Base-by-base conservation (phyloP, 2,888 invertebrate genomes). In the Cloeon dipterum region DNA sequence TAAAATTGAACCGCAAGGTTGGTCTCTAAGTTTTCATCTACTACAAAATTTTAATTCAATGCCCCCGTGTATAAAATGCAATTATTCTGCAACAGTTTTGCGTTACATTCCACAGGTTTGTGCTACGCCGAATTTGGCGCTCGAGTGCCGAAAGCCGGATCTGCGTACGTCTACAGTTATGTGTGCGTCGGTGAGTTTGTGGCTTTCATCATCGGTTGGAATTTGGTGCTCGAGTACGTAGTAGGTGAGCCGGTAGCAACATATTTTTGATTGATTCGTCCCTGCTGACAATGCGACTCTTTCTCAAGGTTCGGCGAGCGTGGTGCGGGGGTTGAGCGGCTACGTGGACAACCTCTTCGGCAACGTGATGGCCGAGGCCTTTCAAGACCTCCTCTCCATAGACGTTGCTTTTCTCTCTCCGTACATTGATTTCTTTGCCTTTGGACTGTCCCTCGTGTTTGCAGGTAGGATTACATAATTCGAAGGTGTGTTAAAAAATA, bases 61-160 rank as follows among this genome's bases (percentile, higher is more conserved):
- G n/a, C n/a, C n/a, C n/a, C n/a, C n/a, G n/a, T n/a, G n/a, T n/a
- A n/a, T n/a, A n/a, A n/a, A n/a, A n/a, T n/a, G n/a, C n/a, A n/a
- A n/a, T n/a, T n/a, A n/a, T n/a, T n/a, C n/a, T n/a, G n/a, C n/a
- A n/a, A n/a, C n/a, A n/a, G n/a, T n/a, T n/a, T n/a, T n/a, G n/a
- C n/a, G n/a, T n/a, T n/a, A n/a, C n/a, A n/a, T n/a, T n/a, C n/a
- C n/a, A n/a, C 53, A 79, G 79, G 76, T n/a, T 58, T 88, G 1
- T 88, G 86, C 51, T 89, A 86, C 54, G 86, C 88, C 0, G 89
- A 89, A 57, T 88, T 88, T 53, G 88, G 85, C 1, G 79, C 83
- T 0, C 61, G 83, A 40, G 85, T 86, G 2, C 88, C 88, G 0
- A 77, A 76, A 50, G 86, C 86, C 1, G 88, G 91, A 4, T 88